A percentile compares a stretch with the other conserved stretches of the same genome.
Conservation (phyloP, 2,113 vertebrate species). For the Hipposideros armiger region DNA sequence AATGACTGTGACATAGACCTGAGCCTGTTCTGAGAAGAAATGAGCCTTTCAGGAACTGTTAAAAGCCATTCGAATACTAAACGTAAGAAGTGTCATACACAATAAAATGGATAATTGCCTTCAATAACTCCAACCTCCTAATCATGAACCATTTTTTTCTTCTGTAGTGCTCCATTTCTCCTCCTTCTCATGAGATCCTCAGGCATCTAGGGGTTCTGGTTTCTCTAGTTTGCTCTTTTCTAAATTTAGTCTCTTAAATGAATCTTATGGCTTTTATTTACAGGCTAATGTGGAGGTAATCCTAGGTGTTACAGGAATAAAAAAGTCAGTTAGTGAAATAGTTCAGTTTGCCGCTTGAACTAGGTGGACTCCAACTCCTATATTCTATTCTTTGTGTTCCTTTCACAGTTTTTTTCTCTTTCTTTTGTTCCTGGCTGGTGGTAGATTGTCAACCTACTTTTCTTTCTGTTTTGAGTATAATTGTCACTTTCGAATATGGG, state of each 20-base stretch:
- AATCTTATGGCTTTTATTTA: not conserved
- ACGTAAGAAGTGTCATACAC: not conserved
- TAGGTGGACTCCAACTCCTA: not conserved
- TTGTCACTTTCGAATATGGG: not conserved
- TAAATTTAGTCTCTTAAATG: not conserved
- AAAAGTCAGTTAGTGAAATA: not conserved
- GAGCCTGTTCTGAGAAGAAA: not conserved
- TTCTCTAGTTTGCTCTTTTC: conserved; percentile 9
- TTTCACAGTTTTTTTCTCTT: not conserved
- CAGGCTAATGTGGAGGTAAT: not conserved
- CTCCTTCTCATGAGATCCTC: not conserved
- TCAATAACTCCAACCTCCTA: not conserved
- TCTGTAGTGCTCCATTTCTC: not conserved
- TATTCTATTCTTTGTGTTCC: not conserved
- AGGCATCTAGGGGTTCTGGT: not conserved
- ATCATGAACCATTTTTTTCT: not conserved
- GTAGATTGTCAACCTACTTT: not conserved
- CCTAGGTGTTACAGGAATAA: not conserved
- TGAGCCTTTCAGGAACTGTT: not conserved
- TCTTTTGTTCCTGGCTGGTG: not conserved
- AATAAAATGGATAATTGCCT: not conserved
- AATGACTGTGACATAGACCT: not conserved
- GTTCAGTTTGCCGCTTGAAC: not conserved
- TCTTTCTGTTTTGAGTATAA: not conserved
- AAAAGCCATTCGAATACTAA: not conserved